phyloP scores from a whole-genome alignment of 2,113 vertebrate species.

The Genyomyrus donnyi region DNA sequence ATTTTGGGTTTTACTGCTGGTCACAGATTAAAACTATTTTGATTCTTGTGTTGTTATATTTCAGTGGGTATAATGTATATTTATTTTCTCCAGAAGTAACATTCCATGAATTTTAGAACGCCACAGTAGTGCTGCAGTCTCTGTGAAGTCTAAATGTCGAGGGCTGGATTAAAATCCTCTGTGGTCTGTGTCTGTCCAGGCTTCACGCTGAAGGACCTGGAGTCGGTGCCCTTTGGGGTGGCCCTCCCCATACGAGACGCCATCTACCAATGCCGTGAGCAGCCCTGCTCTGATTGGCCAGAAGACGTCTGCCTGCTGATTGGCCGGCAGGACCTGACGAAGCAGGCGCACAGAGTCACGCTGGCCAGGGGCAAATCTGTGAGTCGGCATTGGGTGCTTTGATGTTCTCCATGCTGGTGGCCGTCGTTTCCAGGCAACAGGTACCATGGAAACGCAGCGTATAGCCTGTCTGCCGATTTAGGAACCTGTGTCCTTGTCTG shows the following conservation, averaged over 20 bases:
- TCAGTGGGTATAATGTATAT: background rate
- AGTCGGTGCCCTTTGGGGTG: constrained; percentile 88
- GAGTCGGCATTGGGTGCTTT: constrained; percentile 40
- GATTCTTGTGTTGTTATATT: background rate
- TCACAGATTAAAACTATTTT: background rate
- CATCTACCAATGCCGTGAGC: constrained; percentile 86
- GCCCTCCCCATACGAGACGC: constrained; percentile 91
- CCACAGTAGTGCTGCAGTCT: background rate
- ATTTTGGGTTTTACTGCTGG: background rate
- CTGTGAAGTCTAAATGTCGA: background rate
- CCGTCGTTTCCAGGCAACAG: background rate
- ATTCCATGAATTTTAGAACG: background rate
- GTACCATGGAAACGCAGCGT: background rate
- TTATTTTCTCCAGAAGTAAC: background rate
- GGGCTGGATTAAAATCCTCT: background rate
- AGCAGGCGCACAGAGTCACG: constrained; percentile 85
- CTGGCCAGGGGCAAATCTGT: constrained; percentile 82
- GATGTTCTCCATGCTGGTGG: background rate
- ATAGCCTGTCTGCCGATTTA: background rate
- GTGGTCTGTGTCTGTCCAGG: constrained; percentile 53
- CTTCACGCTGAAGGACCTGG: constrained; percentile 88
- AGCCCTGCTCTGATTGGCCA: constrained; percentile 90
- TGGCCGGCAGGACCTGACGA: constrained; percentile 89
- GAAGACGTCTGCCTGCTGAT: constrained; percentile 90
- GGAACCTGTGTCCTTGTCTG: background rate